A percentile compares a stretch with the other conserved stretches of the same genome.
Evolutionary conservation across 2,797 vertebrate genomes (phyloP).

Genomic region (Trachops cirrhosus): DNA sequence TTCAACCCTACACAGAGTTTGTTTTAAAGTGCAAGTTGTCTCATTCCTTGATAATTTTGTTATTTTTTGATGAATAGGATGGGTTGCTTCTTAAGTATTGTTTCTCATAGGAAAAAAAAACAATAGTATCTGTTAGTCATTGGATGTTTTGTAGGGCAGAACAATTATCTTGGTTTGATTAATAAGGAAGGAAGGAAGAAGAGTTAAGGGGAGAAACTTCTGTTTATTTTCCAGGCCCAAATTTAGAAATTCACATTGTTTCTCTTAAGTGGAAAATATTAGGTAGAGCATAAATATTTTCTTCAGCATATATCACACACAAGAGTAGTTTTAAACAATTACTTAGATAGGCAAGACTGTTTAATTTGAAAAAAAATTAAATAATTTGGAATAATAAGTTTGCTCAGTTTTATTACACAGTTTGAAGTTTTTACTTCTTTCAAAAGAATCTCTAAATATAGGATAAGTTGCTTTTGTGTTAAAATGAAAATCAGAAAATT

Average conservation of each 20-base stretch:
- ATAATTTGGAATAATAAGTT: constrained; percentile 38
- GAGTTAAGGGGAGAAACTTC: neutral
- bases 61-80: neutral
- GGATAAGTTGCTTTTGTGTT: neutral
- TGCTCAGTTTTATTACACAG: neutral
- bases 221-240: constrained; percentile 34
- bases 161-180: constrained; percentile 30
- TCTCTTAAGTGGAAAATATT: constrained; percentile 16
- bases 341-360: neutral
- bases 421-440: constrained; percentile 24
- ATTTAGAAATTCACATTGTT: constrained; percentile 50
- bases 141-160: constrained; percentile 11
- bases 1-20: neutral
- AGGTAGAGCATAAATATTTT: neutral
- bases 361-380: constrained; percentile 40
- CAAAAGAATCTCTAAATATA: neutral
- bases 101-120: neutral
- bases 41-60: neutral
- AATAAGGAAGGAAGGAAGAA: constrained; percentile 28
- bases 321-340: constrained; percentile 6
- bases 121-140: neutral
- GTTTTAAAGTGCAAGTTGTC: neutral
- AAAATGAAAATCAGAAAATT: neutral
- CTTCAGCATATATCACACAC: neutral
- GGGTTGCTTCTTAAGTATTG: neutral